phyloP scores from a whole-genome alignment of 2,113 vertebrate species.

The Malaclemys terrapin region DNA sequence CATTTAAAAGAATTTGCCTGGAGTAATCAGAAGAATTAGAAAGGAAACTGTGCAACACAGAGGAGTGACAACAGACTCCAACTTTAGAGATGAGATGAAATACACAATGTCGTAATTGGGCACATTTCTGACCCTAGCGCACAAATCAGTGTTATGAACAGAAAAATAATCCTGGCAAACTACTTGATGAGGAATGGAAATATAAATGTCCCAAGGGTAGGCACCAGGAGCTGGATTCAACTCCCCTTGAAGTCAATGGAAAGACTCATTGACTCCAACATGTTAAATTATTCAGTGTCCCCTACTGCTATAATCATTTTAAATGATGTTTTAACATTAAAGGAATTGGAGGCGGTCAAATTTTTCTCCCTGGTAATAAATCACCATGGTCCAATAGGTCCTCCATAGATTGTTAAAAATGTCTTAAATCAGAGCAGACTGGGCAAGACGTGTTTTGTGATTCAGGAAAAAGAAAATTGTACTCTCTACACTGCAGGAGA shows the following conservation, averaged over 20 bases:
- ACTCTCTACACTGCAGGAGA: accelerated
- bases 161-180: neutral
- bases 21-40: neutral
- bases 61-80: neutral
- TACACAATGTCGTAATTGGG: neutral
- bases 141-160: neutral
- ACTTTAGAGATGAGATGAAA: neutral
- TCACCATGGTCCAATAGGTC: neutral
- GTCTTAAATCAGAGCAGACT: too few species aligned
- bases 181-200: neutral
- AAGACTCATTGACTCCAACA: neutral
- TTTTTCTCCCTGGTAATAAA: neutral
- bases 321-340: neutral
- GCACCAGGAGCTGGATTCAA: neutral
- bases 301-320: neutral
- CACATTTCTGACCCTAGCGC: neutral
- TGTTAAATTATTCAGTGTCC: neutral
- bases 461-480: too few species aligned
- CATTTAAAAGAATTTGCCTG: neutral
- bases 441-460: too few species aligned
- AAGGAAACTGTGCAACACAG: neutral
- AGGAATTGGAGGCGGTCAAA: neutral
- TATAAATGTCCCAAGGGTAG: neutral
- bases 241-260: neutral
- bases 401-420: neutral